These are phyloP conservation scores for Heteromurus nitidus DNA, from an alignment of 2,888 invertebrate species.

Conservation along the genomic window DNA sequence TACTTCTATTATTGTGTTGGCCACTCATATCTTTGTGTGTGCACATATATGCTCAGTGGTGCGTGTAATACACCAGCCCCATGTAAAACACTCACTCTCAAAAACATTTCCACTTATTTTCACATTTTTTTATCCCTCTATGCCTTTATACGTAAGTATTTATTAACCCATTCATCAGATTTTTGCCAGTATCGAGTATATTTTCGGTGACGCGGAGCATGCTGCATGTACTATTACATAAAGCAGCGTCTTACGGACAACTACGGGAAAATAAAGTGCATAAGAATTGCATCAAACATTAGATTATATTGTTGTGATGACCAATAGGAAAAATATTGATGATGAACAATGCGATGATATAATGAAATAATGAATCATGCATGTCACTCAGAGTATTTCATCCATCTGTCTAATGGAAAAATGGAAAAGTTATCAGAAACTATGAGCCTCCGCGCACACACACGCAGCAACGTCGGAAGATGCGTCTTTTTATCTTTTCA, in stretches of 20 bases:
- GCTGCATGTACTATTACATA: neutral
- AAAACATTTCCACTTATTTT: conserved; percentile 5
- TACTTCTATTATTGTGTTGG: neutral
- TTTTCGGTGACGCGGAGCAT: neutral
- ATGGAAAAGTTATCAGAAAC: neutral
- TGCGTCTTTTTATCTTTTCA: neutral
- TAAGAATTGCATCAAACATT: conserved; percentile 39
- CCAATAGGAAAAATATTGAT: conserved; percentile 49
- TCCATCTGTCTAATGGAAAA: conserved; percentile 30
- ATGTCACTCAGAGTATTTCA: conserved; percentile 47
- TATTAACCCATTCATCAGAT: conserved; percentile 8
- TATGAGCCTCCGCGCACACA: too few species aligned
- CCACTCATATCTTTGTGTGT: too few species aligned
- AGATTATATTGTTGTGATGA: conserved; percentile 17
- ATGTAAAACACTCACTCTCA: neutral
- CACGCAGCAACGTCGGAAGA: too few species aligned
- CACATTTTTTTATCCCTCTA: conserved; percentile 12
- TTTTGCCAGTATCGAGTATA: neutral
- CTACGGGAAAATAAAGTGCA: conserved; percentile 29
- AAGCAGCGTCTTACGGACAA: conserved; percentile 11
- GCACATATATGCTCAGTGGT: conserved; percentile 41
- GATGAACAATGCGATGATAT: conserved; percentile 55
- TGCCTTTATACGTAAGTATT: too few species aligned
- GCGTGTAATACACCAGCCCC: conserved; percentile 37
- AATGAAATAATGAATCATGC: conserved; percentile 59